Evolutionary conservation across 1,140 invertebrate genomes (phyloP).

Genomic region (Amphibalanus amphitrite): DNA sequence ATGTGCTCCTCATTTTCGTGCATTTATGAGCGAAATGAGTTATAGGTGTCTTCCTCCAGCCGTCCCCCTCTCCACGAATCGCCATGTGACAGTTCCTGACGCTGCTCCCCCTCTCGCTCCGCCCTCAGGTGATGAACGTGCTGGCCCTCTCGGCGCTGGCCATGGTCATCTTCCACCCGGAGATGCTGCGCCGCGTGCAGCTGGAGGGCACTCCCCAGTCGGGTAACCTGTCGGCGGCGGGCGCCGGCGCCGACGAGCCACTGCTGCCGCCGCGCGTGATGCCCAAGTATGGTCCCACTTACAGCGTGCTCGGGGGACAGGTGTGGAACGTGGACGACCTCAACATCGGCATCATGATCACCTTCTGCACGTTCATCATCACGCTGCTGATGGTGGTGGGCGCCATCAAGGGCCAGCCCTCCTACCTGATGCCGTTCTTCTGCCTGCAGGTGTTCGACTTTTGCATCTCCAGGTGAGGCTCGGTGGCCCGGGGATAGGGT

Average conservation of each 20-base stretch:
- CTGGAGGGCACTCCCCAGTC: background rate
- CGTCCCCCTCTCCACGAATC: no score
- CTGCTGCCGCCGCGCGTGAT: slow-evolving; percentile 8
- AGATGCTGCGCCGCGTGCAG: slow-evolving; percentile 17
- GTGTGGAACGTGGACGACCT: slow-evolving; percentile 37
- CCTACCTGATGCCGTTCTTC: slow-evolving; percentile 69
- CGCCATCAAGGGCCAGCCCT: slow-evolving; percentile 55
- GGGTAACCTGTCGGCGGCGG: slow-evolving; percentile 9
- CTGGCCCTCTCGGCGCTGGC: slow-evolving; percentile 47
- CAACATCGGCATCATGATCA: slow-evolving; percentile 55
- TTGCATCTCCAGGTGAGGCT: slow-evolving; percentile 54
- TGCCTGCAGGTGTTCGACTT: slow-evolving; percentile 76
- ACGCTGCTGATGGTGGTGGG: slow-evolving; percentile 66
- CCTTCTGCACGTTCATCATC: slow-evolving; percentile 56
- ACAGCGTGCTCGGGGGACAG: background rate
- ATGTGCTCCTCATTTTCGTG: no score
- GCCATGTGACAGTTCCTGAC: no score
- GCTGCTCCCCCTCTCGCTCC: slow-evolving; percentile 12
- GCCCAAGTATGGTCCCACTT: background rate
- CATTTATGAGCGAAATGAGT: no score
- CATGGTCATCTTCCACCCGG: slow-evolving; percentile 49
- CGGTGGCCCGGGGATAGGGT: no score
- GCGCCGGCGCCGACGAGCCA: slow-evolving; percentile 10
- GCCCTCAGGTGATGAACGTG: slow-evolving; percentile 46
- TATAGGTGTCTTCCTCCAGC: background rate